Base-by-base conservation (phyloP, 2,888 invertebrate species). In the Latrodectus hesperus region DNA sequence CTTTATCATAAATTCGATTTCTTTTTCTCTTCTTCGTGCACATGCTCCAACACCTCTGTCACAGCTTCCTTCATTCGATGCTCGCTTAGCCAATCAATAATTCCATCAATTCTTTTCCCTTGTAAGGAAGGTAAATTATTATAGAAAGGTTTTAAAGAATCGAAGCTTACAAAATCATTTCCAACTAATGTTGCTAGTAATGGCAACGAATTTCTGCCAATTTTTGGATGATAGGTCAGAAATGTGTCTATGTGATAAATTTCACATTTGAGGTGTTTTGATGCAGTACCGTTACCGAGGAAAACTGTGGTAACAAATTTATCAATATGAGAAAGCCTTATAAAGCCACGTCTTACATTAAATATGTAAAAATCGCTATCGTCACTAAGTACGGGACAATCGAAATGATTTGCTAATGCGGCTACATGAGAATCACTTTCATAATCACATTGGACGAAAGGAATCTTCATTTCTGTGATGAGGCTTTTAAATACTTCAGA, bases 321-420 rank as follows among this genome's bases (percentile, higher is more conserved):
- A 83, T 89, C 72, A 26, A 91, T 67, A 11, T 90, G 90, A 67
- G 92, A 92, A 51, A 96, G 94, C 0, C 97, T 96, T 90, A 99
- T 95, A 90, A 97, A 97, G 0, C 93, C 93, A 51, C 90, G 91
- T 3, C 94, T 92, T 0, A 96, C 95, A 92, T 96, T 96, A 92
- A 96, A 97, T 89, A 99, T 95, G 91, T 95, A 98, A 93, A 98
- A 99, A 93, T 99, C 99, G 0, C 98, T 98, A 92, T 99, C 99
- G 90, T 96, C 96, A 91, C 97, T 98, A 8, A 99, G 92, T 3
- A 99, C 95, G 0, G 98, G 98, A 91, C 97, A 98, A 64, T 95
- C 93, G 3, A 97, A 93, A 83, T 94, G 93, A 90, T 95, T 94
- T 0, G 97, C 96, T 90, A 98, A 92, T 0, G 95, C 95, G 0